A percentile compares a stretch with the other conserved stretches of the same genome.
Conservation (phyloP, 2,113 vertebrate species). For the Puntigrus tetrazona region DNA sequence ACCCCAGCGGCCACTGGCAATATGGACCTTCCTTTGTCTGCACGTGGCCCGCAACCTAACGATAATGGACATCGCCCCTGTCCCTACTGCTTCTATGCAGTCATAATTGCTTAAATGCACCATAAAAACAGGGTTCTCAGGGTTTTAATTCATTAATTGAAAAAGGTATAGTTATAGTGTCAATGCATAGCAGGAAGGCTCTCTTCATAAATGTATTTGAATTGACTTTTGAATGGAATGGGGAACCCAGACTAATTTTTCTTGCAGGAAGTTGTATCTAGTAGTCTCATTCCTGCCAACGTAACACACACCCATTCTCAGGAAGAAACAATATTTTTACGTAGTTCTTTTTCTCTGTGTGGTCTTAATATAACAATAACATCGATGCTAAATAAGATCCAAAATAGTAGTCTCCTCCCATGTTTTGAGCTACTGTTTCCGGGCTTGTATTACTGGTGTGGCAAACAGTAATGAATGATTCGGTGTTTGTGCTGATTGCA, state of each 20-base stretch:
- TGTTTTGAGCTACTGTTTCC: neutral
- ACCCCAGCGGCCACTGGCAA: no score
- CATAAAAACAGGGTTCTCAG: neutral
- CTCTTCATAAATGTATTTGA: neutral
- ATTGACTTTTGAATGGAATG: neutral
- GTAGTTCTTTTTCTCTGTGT: neutral
- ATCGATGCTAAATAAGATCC: neutral
- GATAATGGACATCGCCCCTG: no score
- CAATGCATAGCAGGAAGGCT: neutral
- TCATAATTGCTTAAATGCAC: no score
- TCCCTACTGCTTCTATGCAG: no score
- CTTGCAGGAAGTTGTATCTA: constrained; percentile 20
- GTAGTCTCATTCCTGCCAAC: neutral
- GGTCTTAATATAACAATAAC: neutral
- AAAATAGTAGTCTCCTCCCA: neutral
- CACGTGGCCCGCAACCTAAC: no score
- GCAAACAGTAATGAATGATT: neutral
- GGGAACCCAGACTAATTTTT: constrained; percentile 12
- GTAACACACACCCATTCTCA: neutral
- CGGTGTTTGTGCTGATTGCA: neutral
- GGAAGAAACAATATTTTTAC: constrained; percentile 29
- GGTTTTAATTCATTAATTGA: neutral
- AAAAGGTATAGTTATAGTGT: neutral
- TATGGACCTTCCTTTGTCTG: no score
- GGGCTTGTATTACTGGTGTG: neutral